Evolutionary conservation across 64 coral and sea anemone species (phyloP), one percentile per base, ranked within the genome.

Genomic region (Trachythela sp.): DNA sequence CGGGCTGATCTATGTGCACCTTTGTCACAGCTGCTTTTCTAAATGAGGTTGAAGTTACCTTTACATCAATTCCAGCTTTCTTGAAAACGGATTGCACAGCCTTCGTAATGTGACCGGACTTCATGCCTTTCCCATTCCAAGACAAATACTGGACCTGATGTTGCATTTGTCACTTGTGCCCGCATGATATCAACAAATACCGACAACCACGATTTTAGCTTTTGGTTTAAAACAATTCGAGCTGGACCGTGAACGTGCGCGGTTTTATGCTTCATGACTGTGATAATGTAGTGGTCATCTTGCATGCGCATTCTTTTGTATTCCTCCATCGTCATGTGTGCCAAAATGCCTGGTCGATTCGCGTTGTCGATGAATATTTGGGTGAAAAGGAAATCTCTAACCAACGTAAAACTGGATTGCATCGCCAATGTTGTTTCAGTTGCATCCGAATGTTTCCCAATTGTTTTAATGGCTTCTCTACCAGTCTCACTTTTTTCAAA

Each of bases 341-440:
- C 70, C 42, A 91, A 45, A 48, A 91, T 52, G 32, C 83, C 84
- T 85, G 89, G n/a, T 59, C 84, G 54, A 83, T 91, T 91, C 27
- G 89, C 84, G 85, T 91, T 91, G 15, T 91, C 89, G 3, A 68
- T 68, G 30, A 41, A 91, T 70, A 90, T 89, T 93, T 68, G 59
- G 30, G 59, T 68, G 83, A 70, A 54, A 20, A 89, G 36, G 67
- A 86, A 93, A 59, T 94, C 89, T 39, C 86, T 59, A 8, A 88
- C 31, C 0, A 94, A 14, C 6, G 59, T 68, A 22, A 6, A 68
- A 68, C 20, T n/a, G 20, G 59, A 68, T 68, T 68, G 59, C 4
- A 6, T 68, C 3, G 15, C 59, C 3, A 22, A 14, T 2, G 59
- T 68, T 5, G 59, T 8, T 22, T 22, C 30, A 22, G 59, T 48